Percentiles rank a stretch among this genome's conserved stretches.
Conservation (phyloP, 2,888 invertebrate genomes). For the Entomobrya multifasciata region DNA sequence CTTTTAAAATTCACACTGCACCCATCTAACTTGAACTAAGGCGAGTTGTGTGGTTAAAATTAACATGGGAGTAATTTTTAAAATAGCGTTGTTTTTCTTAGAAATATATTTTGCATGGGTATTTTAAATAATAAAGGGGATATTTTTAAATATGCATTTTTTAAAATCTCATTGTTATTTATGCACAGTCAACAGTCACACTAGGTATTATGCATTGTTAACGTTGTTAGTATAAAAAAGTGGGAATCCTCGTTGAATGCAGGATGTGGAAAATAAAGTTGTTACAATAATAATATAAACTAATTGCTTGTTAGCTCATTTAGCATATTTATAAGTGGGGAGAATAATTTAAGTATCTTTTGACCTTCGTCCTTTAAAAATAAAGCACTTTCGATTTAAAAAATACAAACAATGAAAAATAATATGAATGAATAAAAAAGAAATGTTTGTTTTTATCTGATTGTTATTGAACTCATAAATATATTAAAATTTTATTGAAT, state of each 20-base stretch:
- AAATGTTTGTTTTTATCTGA: too few relatives aligned
- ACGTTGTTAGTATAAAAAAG: neutral
- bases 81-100: neutral
- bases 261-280: conserved; percentile 27
- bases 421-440: too few relatives aligned
- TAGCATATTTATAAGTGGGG: neutral
- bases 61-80: too few relatives aligned
- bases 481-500: neutral
- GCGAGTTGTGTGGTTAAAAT: too few relatives aligned
- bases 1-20: too few relatives aligned
- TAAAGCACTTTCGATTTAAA: too few relatives aligned
- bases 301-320: conserved; percentile 55
- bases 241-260: neutral
- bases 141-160: neutral
- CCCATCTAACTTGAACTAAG: too few relatives aligned
- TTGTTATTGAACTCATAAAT: neutral
- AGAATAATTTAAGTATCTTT: neutral
- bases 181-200: neutral
- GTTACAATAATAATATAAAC: conserved; percentile 1
- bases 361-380: conserved; percentile 46
- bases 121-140: neutral
- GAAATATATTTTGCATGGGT: neutral
- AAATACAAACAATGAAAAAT: too few relatives aligned
- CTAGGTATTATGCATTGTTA: neutral
- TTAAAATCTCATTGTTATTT: neutral